These are phyloP conservation scores for Brachylomia viminalis DNA, from an alignment of 2,888 invertebrate genomes.

Conservation along the genomic window DNA sequence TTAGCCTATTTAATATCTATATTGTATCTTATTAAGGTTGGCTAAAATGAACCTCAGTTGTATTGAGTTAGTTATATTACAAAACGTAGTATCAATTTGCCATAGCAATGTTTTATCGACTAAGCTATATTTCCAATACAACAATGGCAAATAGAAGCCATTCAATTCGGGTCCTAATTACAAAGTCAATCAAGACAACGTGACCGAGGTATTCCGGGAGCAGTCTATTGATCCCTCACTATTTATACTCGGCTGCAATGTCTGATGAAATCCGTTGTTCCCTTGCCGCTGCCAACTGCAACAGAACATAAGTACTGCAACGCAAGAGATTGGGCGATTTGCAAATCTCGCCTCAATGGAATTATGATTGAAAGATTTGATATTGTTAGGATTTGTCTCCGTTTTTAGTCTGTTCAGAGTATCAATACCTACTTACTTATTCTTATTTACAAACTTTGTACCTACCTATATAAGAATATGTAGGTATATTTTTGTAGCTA, in stretches of 20 bases:
- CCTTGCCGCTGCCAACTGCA: background rate
- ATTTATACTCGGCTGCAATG: constrained; percentile 28
- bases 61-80: background rate
- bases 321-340: background rate
- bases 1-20: too few species aligned
- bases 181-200: constrained; percentile 43
- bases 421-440: background rate
- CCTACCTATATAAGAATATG: too few species aligned
- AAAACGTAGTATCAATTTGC: background rate
- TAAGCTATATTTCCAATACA: background rate
- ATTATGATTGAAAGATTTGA: background rate
- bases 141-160: constrained; percentile 25
- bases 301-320: too few species aligned
- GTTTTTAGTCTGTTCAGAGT: background rate
- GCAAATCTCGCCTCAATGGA: too few species aligned
- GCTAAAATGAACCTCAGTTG: too few species aligned
- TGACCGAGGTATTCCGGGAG: constrained; percentile 37
- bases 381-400: background rate
- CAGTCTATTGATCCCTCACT: constrained; percentile 41
- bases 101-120: background rate
- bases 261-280: constrained; percentile 6
- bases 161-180: constrained; percentile 31
- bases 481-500: background rate
- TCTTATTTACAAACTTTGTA: background rate
- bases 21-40: background rate